Percentiles rank a stretch among this genome's conserved stretches.
Conservation (phyloP, 2,113 vertebrate species). For the rabbit (Oryctolagus cuniculus) region mOryCun1.1 NC_091438.1:71285501-71286000, state of each 20-base stretch:
- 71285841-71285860: background rate
- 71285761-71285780: background rate
- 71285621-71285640: background rate
- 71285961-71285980: no score
- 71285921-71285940: no score
- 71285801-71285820: constrained; percentile 19
- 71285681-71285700: background rate
- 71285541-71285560: background rate
- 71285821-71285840: background rate
- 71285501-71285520: background rate
- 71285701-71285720: background rate
- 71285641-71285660: background rate
- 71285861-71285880: no score
- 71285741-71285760: background rate
- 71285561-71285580: background rate
- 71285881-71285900: no score
- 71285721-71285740: background rate
- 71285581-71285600: constrained; percentile 31
- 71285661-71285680: background rate
- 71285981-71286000: no score
- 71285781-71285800: constrained; percentile 6
- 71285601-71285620: background rate
- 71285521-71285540: background rate
- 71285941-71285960: no score
- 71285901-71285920: no score